Base-by-base conservation (phyloP, 2,113 vertebrate species). In the Salvelinus fontinalis region DNA sequence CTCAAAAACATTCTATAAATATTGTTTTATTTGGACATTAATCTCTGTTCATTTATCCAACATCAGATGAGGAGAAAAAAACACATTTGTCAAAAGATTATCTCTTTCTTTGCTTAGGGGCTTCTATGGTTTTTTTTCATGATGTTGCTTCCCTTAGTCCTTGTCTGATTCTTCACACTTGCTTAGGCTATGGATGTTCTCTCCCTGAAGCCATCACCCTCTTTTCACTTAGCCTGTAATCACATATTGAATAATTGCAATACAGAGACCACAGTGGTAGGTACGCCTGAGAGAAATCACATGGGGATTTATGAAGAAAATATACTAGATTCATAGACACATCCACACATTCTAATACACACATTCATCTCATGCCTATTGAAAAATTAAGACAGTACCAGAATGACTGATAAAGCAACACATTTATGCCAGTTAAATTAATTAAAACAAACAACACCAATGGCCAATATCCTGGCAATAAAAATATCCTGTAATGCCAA, bases 231-330 rank as follows among this genome's bases (percentile, higher is more conserved):
- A 31, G 11, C 29, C 31, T 70, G 29, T 31, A 76, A 70, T 34
- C 20, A 75, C 49, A 75, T 51, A 69, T 26, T 51, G 29, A n/a
- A 60, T 69, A 60, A 31, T 34, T 75, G 74, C 39, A 20, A 48
- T 22, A 4, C 64, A 66, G 26, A 13, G 24, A 66, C 60, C n/a
- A 26, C 12, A 29, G 64, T 31, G 12, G 65, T 67, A 27, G 39
- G 39, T 44, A 44, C 2, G 8, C 39, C 39, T 44, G 11, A 44
- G 39, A 44, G 39, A 3, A 11, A 9, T 44, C 39, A 44, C 8
- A 44, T 44, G 39, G 39, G 39, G 9, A 44, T 44, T 67, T 31
- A 14, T 14, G 26, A 27, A 2, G 14, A 14, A 12, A 26, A 66
- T 14, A 13, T 3, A 65, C 24, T 27, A 4, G 22, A 14, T 66